Conservation (phyloP, 2,113 vertebrate genomes). For the Motacilla tschutschensis region DNA sequence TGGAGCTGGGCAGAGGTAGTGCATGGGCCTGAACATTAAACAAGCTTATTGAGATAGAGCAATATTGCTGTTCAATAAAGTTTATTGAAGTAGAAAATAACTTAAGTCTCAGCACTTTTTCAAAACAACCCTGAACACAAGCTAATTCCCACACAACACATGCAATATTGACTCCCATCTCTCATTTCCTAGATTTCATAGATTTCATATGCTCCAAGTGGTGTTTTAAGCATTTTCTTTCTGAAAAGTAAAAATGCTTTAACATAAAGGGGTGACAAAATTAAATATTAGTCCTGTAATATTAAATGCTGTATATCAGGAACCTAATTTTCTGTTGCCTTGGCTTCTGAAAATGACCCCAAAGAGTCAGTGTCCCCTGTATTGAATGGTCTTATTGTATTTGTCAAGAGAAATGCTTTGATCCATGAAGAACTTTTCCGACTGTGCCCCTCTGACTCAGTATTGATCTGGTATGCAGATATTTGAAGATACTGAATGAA, state of each 20-base stretch:
- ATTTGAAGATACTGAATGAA: not conserved
- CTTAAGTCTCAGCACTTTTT: slow-evolving; percentile 6
- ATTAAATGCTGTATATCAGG: not conserved
- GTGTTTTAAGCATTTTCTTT: not conserved
- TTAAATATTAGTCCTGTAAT: not conserved
- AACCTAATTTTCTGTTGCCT: not conserved
- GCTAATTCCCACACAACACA: not conserved
- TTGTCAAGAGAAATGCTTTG: not conserved
- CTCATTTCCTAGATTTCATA: not conserved
- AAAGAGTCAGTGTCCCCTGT: not conserved
- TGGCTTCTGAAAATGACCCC: not conserved
- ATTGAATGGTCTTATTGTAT: not conserved
- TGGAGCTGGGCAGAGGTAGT: slow-evolving; percentile 26
- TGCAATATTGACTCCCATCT: not conserved
- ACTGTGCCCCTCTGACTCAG: not conserved
- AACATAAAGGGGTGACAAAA: not conserved
- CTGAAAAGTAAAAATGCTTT: not conserved
- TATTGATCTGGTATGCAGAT: not conserved
- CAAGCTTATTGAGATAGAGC: slow-evolving; percentile 11
- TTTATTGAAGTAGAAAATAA: slow-evolving; percentile 64
- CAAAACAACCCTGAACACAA: not conserved
- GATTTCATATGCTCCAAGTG: not conserved
- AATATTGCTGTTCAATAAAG: slow-evolving; percentile 27
- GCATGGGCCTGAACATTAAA: slow-evolving; percentile 12
- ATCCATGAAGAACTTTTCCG: not conserved